A percentile compares a stretch with the other conserved stretches of the same genome.
phyloP scores from a whole-genome alignment of 2,888 invertebrate species.

The Bembecia ichneumoniformis region DNA sequence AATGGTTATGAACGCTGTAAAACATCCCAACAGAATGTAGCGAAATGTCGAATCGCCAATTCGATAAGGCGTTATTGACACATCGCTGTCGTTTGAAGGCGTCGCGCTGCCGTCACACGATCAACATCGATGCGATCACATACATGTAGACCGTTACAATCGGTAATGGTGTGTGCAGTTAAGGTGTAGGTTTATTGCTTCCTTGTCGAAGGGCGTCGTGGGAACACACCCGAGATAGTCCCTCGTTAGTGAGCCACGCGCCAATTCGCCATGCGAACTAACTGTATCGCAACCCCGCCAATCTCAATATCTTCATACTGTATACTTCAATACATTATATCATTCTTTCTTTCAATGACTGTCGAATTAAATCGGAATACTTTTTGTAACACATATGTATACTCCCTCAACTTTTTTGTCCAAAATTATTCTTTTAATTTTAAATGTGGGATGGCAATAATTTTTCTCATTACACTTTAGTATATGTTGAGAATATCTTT shows the following conservation, averaged over 20 bases:
- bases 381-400: too few species aligned
- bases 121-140: conserved; percentile 54
- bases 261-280: conserved; percentile 9
- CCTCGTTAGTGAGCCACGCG: conserved; percentile 57
- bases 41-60: conserved; percentile 11
- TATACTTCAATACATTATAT: too few species aligned
- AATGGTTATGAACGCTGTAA: not conserved
- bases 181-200: conserved; percentile 69
- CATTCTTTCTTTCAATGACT: too few species aligned
- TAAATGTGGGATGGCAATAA: too few species aligned
- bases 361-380: too few species aligned
- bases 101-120: conserved; percentile 22
- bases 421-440: too few species aligned
- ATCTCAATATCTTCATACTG: too few species aligned
- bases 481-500: too few species aligned
- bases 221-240: conserved; percentile 64
- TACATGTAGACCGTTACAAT: conserved; percentile 54
- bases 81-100: conserved; percentile 24
- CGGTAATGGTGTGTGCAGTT: conserved; percentile 67
- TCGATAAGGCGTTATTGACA: conserved; percentile 62
- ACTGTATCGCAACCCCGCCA: too few species aligned
- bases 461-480: too few species aligned
- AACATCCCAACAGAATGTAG: not conserved
- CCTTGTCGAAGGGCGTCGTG: conserved; percentile 51
- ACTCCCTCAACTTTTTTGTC: too few species aligned